phyloP scores from a whole-genome alignment of 2,888 invertebrate genomes.

The Drosophila quinaria region DNA sequence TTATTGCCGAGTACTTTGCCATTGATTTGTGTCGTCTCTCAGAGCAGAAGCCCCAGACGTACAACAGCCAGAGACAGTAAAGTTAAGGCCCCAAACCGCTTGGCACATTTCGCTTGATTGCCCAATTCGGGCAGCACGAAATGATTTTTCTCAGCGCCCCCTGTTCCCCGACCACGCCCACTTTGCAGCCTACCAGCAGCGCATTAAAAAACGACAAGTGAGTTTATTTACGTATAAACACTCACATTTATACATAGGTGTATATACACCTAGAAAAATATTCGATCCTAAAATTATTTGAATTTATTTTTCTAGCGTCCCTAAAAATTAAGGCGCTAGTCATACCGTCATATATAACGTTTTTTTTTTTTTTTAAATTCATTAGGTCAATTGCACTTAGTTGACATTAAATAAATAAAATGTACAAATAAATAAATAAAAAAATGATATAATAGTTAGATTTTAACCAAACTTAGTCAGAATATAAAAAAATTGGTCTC shows the following conservation, averaged over 20 bases:
- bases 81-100: conserved; percentile 53
- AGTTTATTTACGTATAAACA: conserved; percentile 8
- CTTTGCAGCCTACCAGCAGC: conserved; percentile 42
- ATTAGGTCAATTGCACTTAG: too few relatives aligned
- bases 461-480: too few relatives aligned
- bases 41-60: conserved; percentile 11
- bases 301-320: too few relatives aligned
- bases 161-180: conserved; percentile 27
- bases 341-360: too few relatives aligned
- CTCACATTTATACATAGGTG: conserved; percentile 7
- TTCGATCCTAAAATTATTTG: too few relatives aligned
- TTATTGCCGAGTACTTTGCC: conserved; percentile 62
- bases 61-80: conserved; percentile 36
- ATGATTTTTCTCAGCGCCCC: conserved; percentile 39
- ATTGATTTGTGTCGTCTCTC: conserved; percentile 63
- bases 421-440: too few relatives aligned
- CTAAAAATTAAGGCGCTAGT: too few relatives aligned
- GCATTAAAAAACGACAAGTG: conserved; percentile 56
- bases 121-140: conserved; percentile 67
- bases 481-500: too few relatives aligned
- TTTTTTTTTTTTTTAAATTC: too few relatives aligned
- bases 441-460: too few relatives aligned
- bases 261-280: not conserved
- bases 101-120: conserved; percentile 74
- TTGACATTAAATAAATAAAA: too few relatives aligned